Evolutionary conservation across 2,888 invertebrate species (phyloP).

Genomic region (Aphidius colemani): DNA sequence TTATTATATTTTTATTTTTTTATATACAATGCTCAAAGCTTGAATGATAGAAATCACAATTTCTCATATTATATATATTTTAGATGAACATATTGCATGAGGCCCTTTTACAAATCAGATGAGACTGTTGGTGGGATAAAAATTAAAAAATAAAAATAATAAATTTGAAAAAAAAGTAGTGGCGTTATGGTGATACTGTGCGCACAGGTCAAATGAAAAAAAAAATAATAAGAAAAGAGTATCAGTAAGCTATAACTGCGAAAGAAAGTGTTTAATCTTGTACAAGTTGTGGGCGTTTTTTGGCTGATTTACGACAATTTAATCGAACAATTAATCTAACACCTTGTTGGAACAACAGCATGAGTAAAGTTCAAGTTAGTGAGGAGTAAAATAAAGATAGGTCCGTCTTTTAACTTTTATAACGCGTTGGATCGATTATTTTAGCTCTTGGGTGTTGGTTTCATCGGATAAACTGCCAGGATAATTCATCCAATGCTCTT

Average conservation of each 20-base stretch:
- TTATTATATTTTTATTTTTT: slow-evolving; percentile 9
- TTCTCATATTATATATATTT: slow-evolving; percentile 2
- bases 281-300: slow-evolving; percentile 44
- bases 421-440: background rate
- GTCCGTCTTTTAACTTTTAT: background rate
- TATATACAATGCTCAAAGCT: slow-evolving; percentile 13
- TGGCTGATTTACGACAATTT: slow-evolving; percentile 58
- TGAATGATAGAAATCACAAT: slow-evolving; percentile 22
- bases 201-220: background rate
- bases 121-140: background rate
- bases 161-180: slow-evolving; percentile 5
- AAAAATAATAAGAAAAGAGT: background rate
- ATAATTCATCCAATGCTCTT: no score
- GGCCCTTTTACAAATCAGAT: slow-evolving; percentile 33
- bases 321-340: slow-evolving; percentile 61
- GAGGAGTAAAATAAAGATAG: slow-evolving; percentile 11
- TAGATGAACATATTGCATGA: slow-evolving; percentile 28
- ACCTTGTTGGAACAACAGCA: slow-evolving; percentile 60
- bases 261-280: slow-evolving; percentile 29
- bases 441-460: background rate
- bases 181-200: background rate
- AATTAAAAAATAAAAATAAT: slow-evolving; percentile 1
- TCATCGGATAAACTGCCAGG: no score
- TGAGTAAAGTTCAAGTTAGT: slow-evolving; percentile 28
- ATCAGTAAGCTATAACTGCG: slow-evolving; percentile 1